phyloP scores from a whole-genome alignment of 30 jellyfish, hydroid and myxozoan genomes.

The Nemopilema nomurai region DNA sequence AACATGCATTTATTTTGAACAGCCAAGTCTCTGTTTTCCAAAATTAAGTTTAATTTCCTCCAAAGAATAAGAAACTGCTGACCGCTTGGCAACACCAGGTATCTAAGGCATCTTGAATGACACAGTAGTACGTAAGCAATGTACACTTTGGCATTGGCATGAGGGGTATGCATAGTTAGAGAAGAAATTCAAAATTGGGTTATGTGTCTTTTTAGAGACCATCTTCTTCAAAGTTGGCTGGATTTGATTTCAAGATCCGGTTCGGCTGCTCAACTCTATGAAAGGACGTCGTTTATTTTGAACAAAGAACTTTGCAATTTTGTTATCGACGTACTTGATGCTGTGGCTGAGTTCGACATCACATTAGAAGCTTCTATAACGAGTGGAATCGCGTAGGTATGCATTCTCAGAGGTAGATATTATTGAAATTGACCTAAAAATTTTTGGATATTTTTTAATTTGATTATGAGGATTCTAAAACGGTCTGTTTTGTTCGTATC shows the following conservation, averaged over 20 bases:
- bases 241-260: constrained; percentile 57
- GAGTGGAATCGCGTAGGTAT: constrained; percentile 61
- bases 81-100: too few species aligned
- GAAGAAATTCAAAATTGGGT: neutral
- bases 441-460: too few species aligned
- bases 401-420: neutral
- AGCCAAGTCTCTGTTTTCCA: too few species aligned
- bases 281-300: constrained; percentile 70
- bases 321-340: constrained; percentile 76
- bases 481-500: too few species aligned
- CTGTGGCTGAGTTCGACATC: constrained; percentile 78
- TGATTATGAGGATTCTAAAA: too few species aligned
- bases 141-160: neutral
- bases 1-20: too few species aligned
- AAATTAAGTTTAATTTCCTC: too few species aligned
- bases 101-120: too few species aligned
- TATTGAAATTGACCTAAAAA: neutral
- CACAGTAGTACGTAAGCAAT: too few species aligned
- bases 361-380: constrained; percentile 87
- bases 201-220: constrained; percentile 72
- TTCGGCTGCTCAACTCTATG: constrained; percentile 82
- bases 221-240: constrained; percentile 80
- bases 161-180: neutral
- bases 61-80: too few species aligned
- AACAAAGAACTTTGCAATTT: constrained; percentile 55